Evolutionary conservation across 2,797 vertebrate genomes (phyloP), one percentile per base, ranked within the genome.

Genomic region (Bovichtus variegatus): DNA sequence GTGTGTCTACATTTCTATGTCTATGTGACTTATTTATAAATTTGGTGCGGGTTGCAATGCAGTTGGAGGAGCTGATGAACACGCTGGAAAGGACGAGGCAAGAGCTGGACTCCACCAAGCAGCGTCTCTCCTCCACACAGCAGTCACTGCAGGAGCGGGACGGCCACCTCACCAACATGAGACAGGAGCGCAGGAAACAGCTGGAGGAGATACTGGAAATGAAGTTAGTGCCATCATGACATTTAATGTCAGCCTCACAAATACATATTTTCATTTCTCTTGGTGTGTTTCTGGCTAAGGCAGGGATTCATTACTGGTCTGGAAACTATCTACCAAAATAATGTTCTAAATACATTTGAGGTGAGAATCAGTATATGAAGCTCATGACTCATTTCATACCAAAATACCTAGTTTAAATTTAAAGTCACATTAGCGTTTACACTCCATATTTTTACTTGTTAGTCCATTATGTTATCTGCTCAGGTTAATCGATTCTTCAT

Each of bases 141-240:
- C 98, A 99, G 87, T 98, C 98, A 23, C 91, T 99, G 88, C 94
- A 97, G 74, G 98, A 99, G 83, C 96, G 97, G 62, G 98, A 99
- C 82, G 93, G 96, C 5, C 97, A 99, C 84, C 94, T 99, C 84
- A 96, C 97, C 79, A 99, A 97, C 91, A 96, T 99, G 86, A 95
- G 97, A 75, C 96, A 97, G 71, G 98, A 99, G 64, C 90, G 97
- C 70, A 95, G 98, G 85, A 99, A 98, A 82, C 98, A 99, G 91
- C 96, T 99, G 49, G 98, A 99, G 90, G 98, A 99, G 93, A 98
- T 99, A 86, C 94, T 99, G 51, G 98, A 99, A 91, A 99, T 99
- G 98, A 99, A 99, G 98, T 99, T 90, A 95, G 97, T 94, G 40
- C 40, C 36, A 44, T n/a, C 11, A 1, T 18, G 21, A 50, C 49